A percentile compares a stretch with the other conserved stretches of the same genome.
Conservation (phyloP, 2,113 vertebrate genomes). For the Alethe diademata region DNA sequence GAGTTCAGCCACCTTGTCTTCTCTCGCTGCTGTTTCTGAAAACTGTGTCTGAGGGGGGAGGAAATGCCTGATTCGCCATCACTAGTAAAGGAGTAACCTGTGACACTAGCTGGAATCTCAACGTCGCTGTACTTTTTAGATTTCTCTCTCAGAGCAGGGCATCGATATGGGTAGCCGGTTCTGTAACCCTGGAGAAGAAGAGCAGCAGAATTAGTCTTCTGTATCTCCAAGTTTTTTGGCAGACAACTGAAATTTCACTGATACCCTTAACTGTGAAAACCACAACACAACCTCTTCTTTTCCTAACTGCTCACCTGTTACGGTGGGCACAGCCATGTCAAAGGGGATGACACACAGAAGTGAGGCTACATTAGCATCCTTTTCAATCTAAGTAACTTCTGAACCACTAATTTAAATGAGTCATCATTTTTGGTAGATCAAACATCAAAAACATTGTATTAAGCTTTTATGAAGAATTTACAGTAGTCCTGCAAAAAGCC, state of each 20-base stretch:
- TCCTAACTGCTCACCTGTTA: background rate
- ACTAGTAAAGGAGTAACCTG: constrained; percentile 88
- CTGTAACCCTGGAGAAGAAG: constrained; percentile 86
- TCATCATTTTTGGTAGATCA: background rate
- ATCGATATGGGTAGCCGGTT: constrained; percentile 96
- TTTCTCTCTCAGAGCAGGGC: constrained; percentile 94
- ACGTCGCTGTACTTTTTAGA: constrained; percentile 95
- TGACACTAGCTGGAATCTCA: constrained; percentile 87
- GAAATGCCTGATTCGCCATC: constrained; percentile 94
- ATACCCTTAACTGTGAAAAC: background rate
- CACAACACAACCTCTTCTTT: background rate
- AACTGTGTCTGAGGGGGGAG: constrained; percentile 99
- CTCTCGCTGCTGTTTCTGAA: constrained; percentile 98
- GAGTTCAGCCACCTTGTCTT: constrained; percentile 96
- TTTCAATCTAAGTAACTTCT: background rate
- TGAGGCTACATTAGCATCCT: background rate
- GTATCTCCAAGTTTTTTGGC: background rate
- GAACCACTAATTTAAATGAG: background rate
- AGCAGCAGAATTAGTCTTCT: background rate
- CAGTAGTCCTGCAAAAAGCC: background rate
- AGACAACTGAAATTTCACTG: background rate
- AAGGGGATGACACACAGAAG: background rate
- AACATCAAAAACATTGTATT: background rate
- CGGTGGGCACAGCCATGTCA: background rate
- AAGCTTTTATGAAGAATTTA: background rate